phyloP scores from a whole-genome alignment of 2,113 vertebrate genomes.

The Lasiurus borealis region DNA sequence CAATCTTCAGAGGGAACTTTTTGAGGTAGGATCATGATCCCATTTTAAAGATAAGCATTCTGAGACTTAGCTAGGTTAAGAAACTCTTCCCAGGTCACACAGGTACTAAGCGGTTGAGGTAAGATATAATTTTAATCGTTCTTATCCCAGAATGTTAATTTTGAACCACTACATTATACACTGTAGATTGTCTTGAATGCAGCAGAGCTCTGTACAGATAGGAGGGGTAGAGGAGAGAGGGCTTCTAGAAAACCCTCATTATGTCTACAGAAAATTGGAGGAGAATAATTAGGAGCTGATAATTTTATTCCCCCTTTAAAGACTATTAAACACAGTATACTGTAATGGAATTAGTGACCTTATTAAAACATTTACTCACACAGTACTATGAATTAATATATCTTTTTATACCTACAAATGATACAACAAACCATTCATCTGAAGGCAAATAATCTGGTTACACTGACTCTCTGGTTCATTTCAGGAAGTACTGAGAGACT shows the following conservation, averaged over 20 bases:
- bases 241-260: slow-evolving; percentile 66
- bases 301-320: slow-evolving; percentile 76
- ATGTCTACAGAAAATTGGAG: slow-evolving; percentile 60
- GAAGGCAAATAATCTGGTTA: slow-evolving; percentile 46
- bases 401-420: slow-evolving; percentile 66
- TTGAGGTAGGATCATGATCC: neutral
- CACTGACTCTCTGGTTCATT: neutral
- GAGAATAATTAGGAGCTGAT: slow-evolving; percentile 63
- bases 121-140: neutral
- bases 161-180: neutral
- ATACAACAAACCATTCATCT: slow-evolving; percentile 64
- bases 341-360: slow-evolving; percentile 74
- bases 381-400: slow-evolving; percentile 75
- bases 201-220: neutral
- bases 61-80: neutral
- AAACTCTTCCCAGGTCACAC: neutral
- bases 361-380: slow-evolving; percentile 78
- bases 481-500: neutral
- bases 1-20: neutral
- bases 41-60: slow-evolving; percentile 11
- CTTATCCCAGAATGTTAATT: neutral
- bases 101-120: neutral
- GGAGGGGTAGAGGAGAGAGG: neutral
- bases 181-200: neutral
- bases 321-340: slow-evolving; percentile 72